Evolutionary conservation across 2,113 vertebrate species (phyloP), one percentile per base, ranked within the genome.

Genomic region (Ranitomeya variabilis): DNA sequence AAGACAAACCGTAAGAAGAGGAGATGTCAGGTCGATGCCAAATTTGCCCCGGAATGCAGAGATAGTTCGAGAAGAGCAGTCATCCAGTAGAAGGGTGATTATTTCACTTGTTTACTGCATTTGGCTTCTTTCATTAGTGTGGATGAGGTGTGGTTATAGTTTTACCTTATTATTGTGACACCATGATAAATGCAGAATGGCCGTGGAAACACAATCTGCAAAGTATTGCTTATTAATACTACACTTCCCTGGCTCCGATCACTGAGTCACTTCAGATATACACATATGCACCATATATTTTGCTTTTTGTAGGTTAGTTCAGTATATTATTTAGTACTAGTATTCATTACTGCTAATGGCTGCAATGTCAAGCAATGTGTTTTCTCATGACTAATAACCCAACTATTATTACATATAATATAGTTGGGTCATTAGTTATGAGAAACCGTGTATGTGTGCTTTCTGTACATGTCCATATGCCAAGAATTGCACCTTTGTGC

Each of bases 81-180:
- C 97, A 71, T 97, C 96, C n/a, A 97, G 98, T 67, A 95, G 97
- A 81, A 96, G 95, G 95, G 98, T 99, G 69, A 90, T 83, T 5
- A 71, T 80, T 54, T 31, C 60, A 11, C 54, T n/a, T 8, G 5
- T 15, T 85, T 2, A 45, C 37, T 45, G 37, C 37, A 5, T 5
- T 45, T 45, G 5, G 37, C 1, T 45, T 45, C 37, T 4, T 4
- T 45, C 37, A 5, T 45, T 45, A 45, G 37, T 45, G 37, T 45
- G 5, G 37, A 45, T 45, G 37, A 45, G 37, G 37, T 45, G 37
- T 45, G 37, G 5, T 45, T 45, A 45, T 71, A 60, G 59, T 60
- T 13, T 60, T 60, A 21, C 18, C 7, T 21, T 64, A 64, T 64
- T 64, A 19, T 8, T 23, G 7, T 11, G 12, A 57, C 55, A 9